Evolutionary conservation across 2,113 vertebrate genomes (phyloP).

Genomic region (Notechis scutatus): DNA sequence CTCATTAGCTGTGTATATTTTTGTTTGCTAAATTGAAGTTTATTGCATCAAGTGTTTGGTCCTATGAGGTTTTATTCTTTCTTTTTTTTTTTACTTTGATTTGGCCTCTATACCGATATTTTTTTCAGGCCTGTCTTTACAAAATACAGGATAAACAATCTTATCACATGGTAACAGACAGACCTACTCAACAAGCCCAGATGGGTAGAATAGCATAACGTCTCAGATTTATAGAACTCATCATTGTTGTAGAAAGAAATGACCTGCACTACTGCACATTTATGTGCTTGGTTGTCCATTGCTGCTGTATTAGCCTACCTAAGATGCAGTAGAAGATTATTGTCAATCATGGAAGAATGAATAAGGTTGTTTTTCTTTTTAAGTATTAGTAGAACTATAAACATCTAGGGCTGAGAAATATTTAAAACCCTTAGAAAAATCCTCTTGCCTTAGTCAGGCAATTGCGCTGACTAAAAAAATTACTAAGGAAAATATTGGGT

Average conservation of each 20-base stretch:
- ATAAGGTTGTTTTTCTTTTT: not conserved
- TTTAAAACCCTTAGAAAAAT: not conserved
- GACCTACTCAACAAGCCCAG: not conserved
- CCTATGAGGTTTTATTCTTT: not conserved
- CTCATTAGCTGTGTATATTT: slow-evolving; percentile 3
- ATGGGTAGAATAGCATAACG: not conserved
- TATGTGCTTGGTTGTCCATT: not conserved
- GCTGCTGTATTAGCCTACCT: not conserved
- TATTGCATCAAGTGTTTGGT: slow-evolving; percentile 8
- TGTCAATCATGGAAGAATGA: not conserved
- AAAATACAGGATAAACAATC: slow-evolving; percentile 15
- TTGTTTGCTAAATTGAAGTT: slow-evolving; percentile 16
- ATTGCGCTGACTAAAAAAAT: not conserved
- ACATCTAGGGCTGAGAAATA: not conserved
- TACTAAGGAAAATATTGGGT: not conserved
- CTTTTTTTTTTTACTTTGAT: not conserved
- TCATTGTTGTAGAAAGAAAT: not conserved
- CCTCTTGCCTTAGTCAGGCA: not conserved
- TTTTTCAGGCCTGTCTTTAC: slow-evolving; percentile 3
- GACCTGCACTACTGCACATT: not conserved
- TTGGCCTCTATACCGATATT: not conserved
- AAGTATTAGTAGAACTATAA: not conserved
- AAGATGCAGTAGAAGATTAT: not conserved
- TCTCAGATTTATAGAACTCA: slow-evolving; percentile 12
- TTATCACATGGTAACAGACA: slow-evolving; percentile 32